A percentile compares a stretch with the other conserved stretches of the same genome.
Conservation (phyloP, 1,140 invertebrate species). For the Hyphantria cunea region DNA sequence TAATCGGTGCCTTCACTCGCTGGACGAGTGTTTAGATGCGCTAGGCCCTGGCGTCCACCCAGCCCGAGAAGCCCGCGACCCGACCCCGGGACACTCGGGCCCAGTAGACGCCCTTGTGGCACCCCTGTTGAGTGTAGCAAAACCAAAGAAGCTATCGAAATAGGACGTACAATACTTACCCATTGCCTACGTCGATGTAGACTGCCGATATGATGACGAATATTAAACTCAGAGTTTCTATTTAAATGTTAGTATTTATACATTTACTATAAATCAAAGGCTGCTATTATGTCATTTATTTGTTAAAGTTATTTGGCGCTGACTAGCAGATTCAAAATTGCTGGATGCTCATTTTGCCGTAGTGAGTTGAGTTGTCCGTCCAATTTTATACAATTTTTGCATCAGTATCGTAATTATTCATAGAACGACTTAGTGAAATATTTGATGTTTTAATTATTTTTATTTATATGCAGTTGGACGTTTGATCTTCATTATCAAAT, state of each 20-base stretch:
- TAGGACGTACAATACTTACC: slow-evolving; percentile 33
- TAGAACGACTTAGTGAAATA: slow-evolving; percentile 47
- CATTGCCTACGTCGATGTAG: slow-evolving; percentile 38
- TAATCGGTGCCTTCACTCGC: neutral
- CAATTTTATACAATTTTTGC: slow-evolving; percentile 78
- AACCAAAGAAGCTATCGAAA: slow-evolving; percentile 62
- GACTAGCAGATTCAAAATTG: slow-evolving; percentile 45
- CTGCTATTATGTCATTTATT: slow-evolving; percentile 56
- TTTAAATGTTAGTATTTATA: slow-evolving; percentile 59
- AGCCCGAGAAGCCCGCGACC: neutral
- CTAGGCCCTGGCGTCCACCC: slow-evolving; percentile 26
- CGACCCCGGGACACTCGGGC: neutral
- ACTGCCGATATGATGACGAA: slow-evolving; percentile 52
- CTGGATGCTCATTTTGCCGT: slow-evolving; percentile 75
- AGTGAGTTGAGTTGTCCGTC: slow-evolving; percentile 80
- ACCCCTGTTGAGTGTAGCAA: slow-evolving; percentile 30
- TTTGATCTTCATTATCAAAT: too few species aligned
- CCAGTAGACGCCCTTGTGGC: slow-evolving; percentile 17
- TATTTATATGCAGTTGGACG: slow-evolving; percentile 1
- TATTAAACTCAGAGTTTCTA: slow-evolving; percentile 52
- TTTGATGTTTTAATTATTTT: slow-evolving; percentile 23
- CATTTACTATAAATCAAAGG: slow-evolving; percentile 55
- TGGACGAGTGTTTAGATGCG: slow-evolving; percentile 21
- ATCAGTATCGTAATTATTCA: slow-evolving; percentile 48
- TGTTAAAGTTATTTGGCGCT: slow-evolving; percentile 38